These are phyloP conservation scores for Accipiter minullus DNA, from an alignment of 2,797 vertebrate genomes.

Conservation along the genomic window DNA sequence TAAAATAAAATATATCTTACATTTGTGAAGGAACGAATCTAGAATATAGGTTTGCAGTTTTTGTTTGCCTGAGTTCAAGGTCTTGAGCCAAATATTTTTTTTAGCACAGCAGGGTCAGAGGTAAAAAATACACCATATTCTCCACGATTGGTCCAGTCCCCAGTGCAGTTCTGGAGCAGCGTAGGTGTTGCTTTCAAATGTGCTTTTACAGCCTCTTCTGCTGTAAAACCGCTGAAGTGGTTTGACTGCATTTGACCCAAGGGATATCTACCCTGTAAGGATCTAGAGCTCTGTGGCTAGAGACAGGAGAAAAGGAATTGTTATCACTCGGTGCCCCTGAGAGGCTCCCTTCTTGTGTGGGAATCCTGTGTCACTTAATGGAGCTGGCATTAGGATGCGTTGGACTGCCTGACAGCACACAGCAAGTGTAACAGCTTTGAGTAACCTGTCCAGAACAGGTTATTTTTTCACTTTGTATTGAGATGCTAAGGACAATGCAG, in stretches of 20 bases:
- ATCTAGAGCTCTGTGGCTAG: neutral
- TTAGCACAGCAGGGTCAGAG: neutral
- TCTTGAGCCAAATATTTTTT: neutral
- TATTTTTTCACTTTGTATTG: rapidly evolving
- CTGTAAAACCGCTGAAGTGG: neutral
- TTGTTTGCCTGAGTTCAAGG: neutral
- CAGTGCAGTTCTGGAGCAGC: neutral
- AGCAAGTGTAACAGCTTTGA: neutral
- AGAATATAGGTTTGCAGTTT: neutral
- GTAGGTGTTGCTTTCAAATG: neutral
- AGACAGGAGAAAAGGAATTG: neutral
- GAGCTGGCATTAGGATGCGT: rapidly evolving
- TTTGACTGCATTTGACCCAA: neutral
- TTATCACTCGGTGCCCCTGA: neutral
- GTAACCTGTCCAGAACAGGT: neutral
- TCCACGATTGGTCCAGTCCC: neutral
- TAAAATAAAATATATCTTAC: neutral
- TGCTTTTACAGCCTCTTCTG: neutral
- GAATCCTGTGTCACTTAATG: neutral
- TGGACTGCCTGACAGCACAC: neutral
- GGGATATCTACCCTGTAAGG: neutral
- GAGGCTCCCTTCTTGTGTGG: neutral
- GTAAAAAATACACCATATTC: neutral
- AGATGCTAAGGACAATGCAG: neutral
- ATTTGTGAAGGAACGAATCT: neutral